Evolutionary conservation across 53 echinoderm and acorn worm genomes (phyloP).

Genomic region (Patiria pectinifera): DNA sequence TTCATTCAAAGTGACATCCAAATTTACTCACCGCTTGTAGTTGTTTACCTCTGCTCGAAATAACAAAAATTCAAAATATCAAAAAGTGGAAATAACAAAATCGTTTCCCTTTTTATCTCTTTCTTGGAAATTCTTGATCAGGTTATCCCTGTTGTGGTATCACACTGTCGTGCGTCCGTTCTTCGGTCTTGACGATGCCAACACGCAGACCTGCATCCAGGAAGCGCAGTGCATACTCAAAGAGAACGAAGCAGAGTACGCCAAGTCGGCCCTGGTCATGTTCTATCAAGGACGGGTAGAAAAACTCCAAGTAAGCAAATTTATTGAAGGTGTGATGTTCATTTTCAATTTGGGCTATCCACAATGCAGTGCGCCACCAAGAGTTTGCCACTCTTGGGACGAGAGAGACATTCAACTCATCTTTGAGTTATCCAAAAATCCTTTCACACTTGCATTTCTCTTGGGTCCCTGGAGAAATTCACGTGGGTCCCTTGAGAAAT

Average conservation of each 20-base stretch:
- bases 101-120: neutral
- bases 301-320: constrained; percentile 77
- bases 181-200: constrained; percentile 85
- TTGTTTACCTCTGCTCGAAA: too few species aligned
- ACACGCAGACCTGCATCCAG: constrained; percentile 79
- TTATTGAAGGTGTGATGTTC: neutral
- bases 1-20: too few species aligned
- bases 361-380: too few species aligned
- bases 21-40: too few species aligned
- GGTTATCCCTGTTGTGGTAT: constrained; percentile 95
- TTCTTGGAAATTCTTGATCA: constrained; percentile 9
- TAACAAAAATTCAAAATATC: too few species aligned
- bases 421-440: too few species aligned
- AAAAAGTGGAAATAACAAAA: neutral
- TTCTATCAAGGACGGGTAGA: constrained; percentile 91
- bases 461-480: too few species aligned
- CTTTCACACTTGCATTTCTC: too few species aligned
- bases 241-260: constrained; percentile 83
- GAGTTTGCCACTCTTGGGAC: too few species aligned
- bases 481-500: too few species aligned
- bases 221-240: constrained; percentile 83
- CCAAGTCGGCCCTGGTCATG: constrained; percentile 86
- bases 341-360: too few species aligned
- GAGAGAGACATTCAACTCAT: too few species aligned
- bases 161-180: constrained; percentile 97